Evolutionary conservation across 2,888 invertebrate genomes (phyloP).

Genomic region (Nineta flava): DNA sequence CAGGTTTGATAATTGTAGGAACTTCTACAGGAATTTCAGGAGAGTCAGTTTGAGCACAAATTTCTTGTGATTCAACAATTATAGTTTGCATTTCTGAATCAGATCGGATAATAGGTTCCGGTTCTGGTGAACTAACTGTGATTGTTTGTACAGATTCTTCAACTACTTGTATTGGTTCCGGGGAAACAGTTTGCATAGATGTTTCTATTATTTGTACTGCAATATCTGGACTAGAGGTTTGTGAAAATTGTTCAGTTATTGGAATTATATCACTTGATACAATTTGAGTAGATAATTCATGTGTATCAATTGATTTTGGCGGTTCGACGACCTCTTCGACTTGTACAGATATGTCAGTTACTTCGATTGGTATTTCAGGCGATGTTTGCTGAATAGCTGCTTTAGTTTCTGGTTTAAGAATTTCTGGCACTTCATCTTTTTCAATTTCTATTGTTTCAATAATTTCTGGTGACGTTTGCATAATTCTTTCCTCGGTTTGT

Average conservation of each 20-base stretch:
- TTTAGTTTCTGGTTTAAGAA: conserved; percentile 24
- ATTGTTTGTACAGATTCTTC: conserved; percentile 24
- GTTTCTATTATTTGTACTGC: conserved; percentile 23
- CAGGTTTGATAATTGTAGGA: conserved; percentile 17
- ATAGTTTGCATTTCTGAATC: conserved; percentile 26
- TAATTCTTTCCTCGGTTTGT: conserved; percentile 36
- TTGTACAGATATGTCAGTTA: conserved; percentile 33
- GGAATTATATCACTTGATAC: conserved; percentile 8
- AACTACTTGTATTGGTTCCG: conserved; percentile 19
- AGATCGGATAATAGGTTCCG: conserved; percentile 15
- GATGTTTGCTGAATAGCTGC: conserved; percentile 33
- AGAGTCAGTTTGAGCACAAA: conserved; percentile 27
- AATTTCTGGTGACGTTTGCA: conserved; percentile 42
- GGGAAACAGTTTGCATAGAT: conserved; percentile 28
- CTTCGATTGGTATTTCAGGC: conserved; percentile 32
- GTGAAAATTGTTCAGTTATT: conserved; percentile 16
- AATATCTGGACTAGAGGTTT: conserved; percentile 21
- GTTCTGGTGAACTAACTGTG: conserved; percentile 16
- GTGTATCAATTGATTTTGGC: conserved; percentile 14
- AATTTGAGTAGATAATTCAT: conserved; percentile 14
- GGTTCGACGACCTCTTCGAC: conserved; percentile 29
- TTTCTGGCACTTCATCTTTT: conserved; percentile 20
- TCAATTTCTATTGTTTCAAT: conserved; percentile 24
- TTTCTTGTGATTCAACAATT: conserved; percentile 20
- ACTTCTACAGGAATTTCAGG: conserved; percentile 17